Evolutionary conservation across 1,140 invertebrate species (phyloP).

Genomic region (Lordiphosa clarofinis): DNA sequence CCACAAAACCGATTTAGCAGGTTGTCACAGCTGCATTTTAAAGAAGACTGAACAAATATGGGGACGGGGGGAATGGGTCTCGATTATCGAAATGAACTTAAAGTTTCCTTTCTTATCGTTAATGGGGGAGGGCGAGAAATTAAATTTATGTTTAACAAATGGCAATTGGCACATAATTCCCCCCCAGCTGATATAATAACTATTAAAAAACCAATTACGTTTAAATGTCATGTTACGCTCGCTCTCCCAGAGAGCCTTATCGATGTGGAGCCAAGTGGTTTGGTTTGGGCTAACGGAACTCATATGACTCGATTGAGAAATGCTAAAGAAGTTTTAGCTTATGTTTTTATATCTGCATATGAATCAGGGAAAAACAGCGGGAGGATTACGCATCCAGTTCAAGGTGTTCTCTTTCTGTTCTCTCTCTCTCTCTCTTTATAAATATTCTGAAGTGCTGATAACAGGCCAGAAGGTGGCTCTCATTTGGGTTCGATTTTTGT

Average conservation of each 20-base stretch:
- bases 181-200: constrained; percentile 59
- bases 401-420: constrained; percentile 10
- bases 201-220: constrained; percentile 76
- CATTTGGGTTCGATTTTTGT: constrained; percentile 27
- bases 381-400: not conserved
- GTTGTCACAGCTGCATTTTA: no score
- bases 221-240: constrained; percentile 58
- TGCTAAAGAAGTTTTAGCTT: not conserved
- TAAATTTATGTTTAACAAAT: constrained; percentile 66
- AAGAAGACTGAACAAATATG: no score
- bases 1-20: no score
- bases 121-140: constrained; percentile 5
- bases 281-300: no score
- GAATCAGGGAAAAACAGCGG: not conserved
- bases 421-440: not conserved
- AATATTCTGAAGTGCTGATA: constrained; percentile 23
- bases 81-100: no score
- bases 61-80: no score
- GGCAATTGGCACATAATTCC: constrained; percentile 72
- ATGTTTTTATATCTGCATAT: not conserved
- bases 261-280: not conserved
- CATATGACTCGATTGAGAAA: no score
- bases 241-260: not conserved
- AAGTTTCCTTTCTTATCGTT: no score
- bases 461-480: constrained; percentile 16